Base-by-base conservation (phyloP, 2,888 invertebrate genomes). In the Tenthredo scrophulariae region DNA sequence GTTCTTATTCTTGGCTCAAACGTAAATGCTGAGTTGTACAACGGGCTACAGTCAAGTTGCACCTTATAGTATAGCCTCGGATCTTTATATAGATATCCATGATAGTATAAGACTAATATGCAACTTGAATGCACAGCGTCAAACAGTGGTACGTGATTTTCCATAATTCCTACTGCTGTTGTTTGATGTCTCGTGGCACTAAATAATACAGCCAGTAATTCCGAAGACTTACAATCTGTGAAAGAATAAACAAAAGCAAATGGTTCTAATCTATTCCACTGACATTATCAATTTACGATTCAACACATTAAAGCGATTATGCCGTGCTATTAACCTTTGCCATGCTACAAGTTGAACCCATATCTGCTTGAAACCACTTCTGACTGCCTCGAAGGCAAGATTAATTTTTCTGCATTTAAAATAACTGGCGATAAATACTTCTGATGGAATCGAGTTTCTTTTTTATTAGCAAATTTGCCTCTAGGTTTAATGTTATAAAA, bases 61-160 rank as follows among this genome's bases (percentile, higher is more conserved):
- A 80, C 50, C 80, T 80, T 50, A 22, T 62, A 62, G 80, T 43
- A 40, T 62, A 62, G 72, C 37, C 58, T 37, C 58, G 33, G 15
- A 62, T 80, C 80, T 80, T 80, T 62, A 80, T 40, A 62, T 80
- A 80, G 80, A 80, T 80, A 80, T 62, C 40, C 80, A 62, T 80
- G 80, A 80, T 80, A 80, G 62, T 62, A 43, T 2, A 80, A 62
- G 22, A 62, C 10, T 22, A 62, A 37, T 22, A 40, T 29, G 40
- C 26, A 37, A 9, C 13, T 62, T 33, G 58, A 46, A 43, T 46
- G 26, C 46, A 26, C 13, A 29, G 18, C 33, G 22, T 74, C 43
- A 4, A 26, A 43, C 29, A n/a, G 33, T 29, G 37, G 15, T 29
- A 54, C 29, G 18, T 13, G 10, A 77, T 46, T 54, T 29, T 29